A percentile compares a stretch with the other conserved stretches of the same genome.
Evolutionary conservation across 2,797 vertebrate genomes (phyloP).

Genomic region (Acanthopagrus latus): DNA sequence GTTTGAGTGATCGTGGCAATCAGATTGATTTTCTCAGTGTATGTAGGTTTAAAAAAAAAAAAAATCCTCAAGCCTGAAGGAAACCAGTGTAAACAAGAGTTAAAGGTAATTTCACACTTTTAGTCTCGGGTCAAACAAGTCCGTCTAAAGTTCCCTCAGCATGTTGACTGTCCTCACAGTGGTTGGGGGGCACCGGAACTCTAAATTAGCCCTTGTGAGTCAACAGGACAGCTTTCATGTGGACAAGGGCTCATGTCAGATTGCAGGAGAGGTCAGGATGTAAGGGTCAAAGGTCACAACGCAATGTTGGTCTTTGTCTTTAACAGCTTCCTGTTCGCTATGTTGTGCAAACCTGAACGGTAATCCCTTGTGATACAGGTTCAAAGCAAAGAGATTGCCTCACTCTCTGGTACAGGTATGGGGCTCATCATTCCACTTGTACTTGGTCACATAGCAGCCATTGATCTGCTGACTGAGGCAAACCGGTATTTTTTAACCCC

Average conservation of each 20-base stretch:
- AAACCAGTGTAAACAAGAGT: conserved; percentile 14
- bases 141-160: conserved; percentile 56
- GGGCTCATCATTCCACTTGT: conserved; percentile 33
- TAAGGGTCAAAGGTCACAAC: conserved; percentile 73
- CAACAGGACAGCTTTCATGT: conserved; percentile 81
- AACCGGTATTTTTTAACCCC: no score
- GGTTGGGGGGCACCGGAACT: conserved; percentile 72
- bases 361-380: conserved; percentile 75
- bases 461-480: conserved; percentile 1
- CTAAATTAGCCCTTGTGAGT: conserved; percentile 77
- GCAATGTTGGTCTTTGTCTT: conserved; percentile 77
- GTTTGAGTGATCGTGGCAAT: not conserved
- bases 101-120: not conserved
- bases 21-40: not conserved
- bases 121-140: conserved; percentile 32
- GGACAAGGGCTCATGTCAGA: conserved; percentile 77
- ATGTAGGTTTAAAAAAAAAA: not conserved
- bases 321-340: conserved; percentile 81
- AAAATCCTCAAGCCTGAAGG: conserved; percentile 1
- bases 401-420: conserved; percentile 49
- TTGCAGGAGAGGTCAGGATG: conserved; percentile 79
- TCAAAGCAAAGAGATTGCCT: conserved; percentile 68
- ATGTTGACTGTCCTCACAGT: conserved; percentile 70
- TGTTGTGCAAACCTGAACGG: conserved; percentile 68
- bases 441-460: conserved; percentile 1